Evolutionary conservation across 2,888 invertebrate species (phyloP).

Genomic region (Polietes domitor): DNA sequence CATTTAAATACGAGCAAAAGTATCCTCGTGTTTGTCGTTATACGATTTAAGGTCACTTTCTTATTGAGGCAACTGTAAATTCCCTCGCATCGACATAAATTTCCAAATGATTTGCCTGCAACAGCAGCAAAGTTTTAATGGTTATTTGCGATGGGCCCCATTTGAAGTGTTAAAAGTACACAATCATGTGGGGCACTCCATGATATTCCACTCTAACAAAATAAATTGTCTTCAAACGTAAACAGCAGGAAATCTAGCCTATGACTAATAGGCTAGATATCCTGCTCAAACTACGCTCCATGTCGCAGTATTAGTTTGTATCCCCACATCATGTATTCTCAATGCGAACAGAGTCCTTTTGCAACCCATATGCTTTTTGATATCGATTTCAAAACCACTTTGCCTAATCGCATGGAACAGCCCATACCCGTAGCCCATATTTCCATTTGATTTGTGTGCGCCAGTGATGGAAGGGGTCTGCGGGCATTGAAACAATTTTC

Average conservation of each 20-base stretch:
- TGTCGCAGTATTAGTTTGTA: no score
- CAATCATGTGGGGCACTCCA: background rate
- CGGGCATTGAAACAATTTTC: background rate
- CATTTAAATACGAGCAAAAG: no score
- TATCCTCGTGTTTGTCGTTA: background rate
- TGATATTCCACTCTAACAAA: no score
- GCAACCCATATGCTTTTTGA: no score
- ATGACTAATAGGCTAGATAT: no score
- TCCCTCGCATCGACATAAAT: background rate
- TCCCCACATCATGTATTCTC: no score
- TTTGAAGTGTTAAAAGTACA: background rate
- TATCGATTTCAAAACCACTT: no score
- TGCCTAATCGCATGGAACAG: background rate
- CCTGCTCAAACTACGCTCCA: no score
- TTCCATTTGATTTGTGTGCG: conserved; percentile 1
- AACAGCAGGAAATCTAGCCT: no score
- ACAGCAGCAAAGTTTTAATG: conserved; percentile 1
- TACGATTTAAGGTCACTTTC: background rate
- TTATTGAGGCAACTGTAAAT: background rate
- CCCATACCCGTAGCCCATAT: background rate
- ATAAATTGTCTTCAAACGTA: background rate
- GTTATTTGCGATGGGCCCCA: background rate
- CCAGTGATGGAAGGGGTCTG: background rate
- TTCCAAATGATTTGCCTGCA: background rate
- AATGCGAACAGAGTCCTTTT: no score